These are phyloP conservation scores for Prosopocoilus inquinatus DNA, from an alignment of 2,888 invertebrate genomes.

Conservation along the genomic window DNA sequence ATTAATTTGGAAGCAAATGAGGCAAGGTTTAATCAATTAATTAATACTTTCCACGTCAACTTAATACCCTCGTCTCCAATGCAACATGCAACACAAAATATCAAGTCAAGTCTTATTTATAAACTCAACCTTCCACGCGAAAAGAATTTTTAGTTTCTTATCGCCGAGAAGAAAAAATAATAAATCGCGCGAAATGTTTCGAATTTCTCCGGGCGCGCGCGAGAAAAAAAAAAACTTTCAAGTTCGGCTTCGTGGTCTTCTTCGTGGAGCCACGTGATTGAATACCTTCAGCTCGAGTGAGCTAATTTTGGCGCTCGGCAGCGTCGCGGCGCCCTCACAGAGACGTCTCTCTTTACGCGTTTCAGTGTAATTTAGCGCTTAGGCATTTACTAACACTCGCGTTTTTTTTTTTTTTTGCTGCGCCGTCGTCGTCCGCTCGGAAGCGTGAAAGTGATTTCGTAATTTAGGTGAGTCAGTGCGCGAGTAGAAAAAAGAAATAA, in stretches of 20 bases:
- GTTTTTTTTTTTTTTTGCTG: background rate
- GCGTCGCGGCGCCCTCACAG: slow-evolving; percentile 26
- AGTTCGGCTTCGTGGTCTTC: background rate
- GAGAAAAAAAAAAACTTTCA: too few relatives aligned
- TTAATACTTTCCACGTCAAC: too few relatives aligned
- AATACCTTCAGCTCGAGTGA: slow-evolving; percentile 29
- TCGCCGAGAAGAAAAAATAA: background rate
- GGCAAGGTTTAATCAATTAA: too few relatives aligned
- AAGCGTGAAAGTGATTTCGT: slow-evolving; percentile 13
- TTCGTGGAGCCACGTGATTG: slow-evolving; percentile 12
- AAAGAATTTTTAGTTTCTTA: too few relatives aligned
- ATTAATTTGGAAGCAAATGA: too few relatives aligned
- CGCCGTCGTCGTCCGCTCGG: slow-evolving; percentile 5
- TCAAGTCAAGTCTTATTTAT: too few relatives aligned
- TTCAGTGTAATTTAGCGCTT: slow-evolving; percentile 18
- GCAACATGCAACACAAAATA: too few relatives aligned
- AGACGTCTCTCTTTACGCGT: slow-evolving; percentile 23
- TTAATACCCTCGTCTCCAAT: too few relatives aligned
- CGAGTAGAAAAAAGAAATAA: slow-evolving; percentile 4
- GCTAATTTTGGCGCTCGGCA: slow-evolving; percentile 36
- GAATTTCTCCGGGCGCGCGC: background rate
- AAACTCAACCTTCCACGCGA: too few relatives aligned
- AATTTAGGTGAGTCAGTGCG: slow-evolving; percentile 11
- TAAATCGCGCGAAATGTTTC: background rate
- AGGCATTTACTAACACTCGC: slow-evolving; percentile 1